These are phyloP conservation scores for Cydia fagiglandana DNA, from an alignment of 1,140 invertebrate genomes.

Conservation along the genomic window DNA sequence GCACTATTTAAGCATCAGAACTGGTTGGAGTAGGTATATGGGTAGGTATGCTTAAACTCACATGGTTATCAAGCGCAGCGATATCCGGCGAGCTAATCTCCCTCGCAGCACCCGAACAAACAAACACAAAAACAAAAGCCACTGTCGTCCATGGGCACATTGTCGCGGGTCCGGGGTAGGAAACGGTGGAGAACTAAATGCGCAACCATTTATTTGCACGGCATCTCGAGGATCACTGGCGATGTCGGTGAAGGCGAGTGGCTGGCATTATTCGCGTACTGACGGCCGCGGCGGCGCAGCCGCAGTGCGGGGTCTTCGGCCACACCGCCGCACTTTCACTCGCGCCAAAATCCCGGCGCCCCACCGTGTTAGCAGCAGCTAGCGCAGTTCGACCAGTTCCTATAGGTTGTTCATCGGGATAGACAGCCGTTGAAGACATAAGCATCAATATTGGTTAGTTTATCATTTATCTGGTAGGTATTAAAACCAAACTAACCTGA, in stretches of 20 bases:
- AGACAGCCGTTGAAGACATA: background rate
- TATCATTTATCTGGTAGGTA: too few relatives aligned
- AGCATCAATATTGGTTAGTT: too few relatives aligned
- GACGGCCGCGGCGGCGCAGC: conserved; percentile 68
- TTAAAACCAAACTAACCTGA: too few relatives aligned
- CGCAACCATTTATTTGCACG: conserved; percentile 69
- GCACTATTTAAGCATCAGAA: too few relatives aligned
- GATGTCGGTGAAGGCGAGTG: conserved; percentile 56
- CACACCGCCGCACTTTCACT: conserved; percentile 73
- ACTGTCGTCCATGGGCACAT: conserved; percentile 75
- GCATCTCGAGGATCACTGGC: conserved; percentile 63
- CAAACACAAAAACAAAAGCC: conserved; percentile 66
- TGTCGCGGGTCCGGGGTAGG: conserved; percentile 54
- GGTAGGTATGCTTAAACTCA: conserved; percentile 53
- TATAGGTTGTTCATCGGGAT: background rate
- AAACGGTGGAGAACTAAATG: conserved; percentile 44
- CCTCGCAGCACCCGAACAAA: conserved; percentile 49
- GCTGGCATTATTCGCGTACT: conserved; percentile 74
- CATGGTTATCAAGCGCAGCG: conserved; percentile 58
- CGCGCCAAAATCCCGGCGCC: conserved; percentile 59
- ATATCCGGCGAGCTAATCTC: conserved; percentile 54
- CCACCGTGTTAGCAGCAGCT: conserved; percentile 52
- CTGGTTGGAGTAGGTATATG: too few relatives aligned
- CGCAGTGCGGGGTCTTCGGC: conserved; percentile 57
- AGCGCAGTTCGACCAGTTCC: conserved; percentile 5